Evolutionary conservation across 2,797 vertebrate genomes (phyloP).

Genomic region (Cryptoprocta ferox): DNA sequence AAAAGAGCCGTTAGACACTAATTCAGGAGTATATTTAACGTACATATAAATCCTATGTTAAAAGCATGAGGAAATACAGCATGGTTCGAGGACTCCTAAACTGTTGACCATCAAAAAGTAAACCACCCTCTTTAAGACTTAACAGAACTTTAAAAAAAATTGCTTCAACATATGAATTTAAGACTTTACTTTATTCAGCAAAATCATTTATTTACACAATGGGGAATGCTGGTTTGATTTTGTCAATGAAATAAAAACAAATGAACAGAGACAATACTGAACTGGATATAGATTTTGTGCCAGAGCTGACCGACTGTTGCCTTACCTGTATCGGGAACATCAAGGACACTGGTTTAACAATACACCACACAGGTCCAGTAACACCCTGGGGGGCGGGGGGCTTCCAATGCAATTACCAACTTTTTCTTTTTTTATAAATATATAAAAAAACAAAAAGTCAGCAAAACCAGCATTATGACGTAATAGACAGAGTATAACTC

Average conservation of each 20-base stretch:
- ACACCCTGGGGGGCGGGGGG: constrained; percentile 86
- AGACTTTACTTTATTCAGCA: constrained; percentile 96
- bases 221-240: constrained; percentile 89
- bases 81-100: constrained; percentile 66
- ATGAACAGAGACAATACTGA: constrained; percentile 88
- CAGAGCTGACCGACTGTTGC: constrained; percentile 87
- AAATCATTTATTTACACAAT: constrained; percentile 93
- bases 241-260: constrained; percentile 89
- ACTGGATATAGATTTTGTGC: constrained; percentile 80
- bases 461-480: constrained; percentile 87
- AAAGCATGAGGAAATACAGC: constrained; percentile 77
- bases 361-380: constrained; percentile 87
- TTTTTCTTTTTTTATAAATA: constrained; percentile 83
- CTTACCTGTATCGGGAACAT: constrained; percentile 96
- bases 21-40: constrained; percentile 79
- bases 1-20: constrained; percentile 83
- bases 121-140: constrained; percentile 82
- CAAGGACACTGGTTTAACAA: constrained; percentile 88
- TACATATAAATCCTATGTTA: constrained; percentile 78
- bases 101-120: constrained; percentile 80
- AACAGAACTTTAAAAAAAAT: constrained; percentile 87
- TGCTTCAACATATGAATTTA: constrained; percentile 92
- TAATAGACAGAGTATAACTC: constrained; percentile 86
- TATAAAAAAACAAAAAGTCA: constrained; percentile 85
- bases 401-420: constrained; percentile 86